These are phyloP conservation scores for Brachystomella parvula DNA, from an alignment of 1,140 invertebrate genomes.

Conservation along the genomic window DNA sequence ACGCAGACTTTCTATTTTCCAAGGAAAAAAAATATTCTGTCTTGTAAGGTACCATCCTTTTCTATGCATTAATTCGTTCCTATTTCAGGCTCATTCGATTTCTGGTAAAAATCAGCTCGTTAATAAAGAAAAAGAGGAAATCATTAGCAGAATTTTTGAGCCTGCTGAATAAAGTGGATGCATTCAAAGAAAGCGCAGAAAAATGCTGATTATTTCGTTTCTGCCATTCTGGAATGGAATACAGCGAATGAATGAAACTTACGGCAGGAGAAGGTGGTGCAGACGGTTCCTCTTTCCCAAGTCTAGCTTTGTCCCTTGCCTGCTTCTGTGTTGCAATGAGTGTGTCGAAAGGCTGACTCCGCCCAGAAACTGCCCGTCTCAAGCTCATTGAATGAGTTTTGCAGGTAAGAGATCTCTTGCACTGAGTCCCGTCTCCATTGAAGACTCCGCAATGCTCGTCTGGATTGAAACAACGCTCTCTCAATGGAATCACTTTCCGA, in stretches of 20 bases:
- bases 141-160: too few relatives aligned
- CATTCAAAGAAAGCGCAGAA: too few relatives aligned
- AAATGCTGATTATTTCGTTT: too few relatives aligned
- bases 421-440: conserved; percentile 58
- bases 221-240: not conserved
- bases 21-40: too few relatives aligned
- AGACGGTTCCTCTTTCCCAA: not conserved
- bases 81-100: too few relatives aligned
- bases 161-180: too few relatives aligned
- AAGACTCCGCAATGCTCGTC: conserved; percentile 73
- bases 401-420: conserved; percentile 72
- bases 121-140: too few relatives aligned
- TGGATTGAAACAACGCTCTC: conserved; percentile 66
- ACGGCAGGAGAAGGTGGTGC: not conserved
- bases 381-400: conserved; percentile 71
- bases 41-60: too few relatives aligned
- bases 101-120: too few relatives aligned
- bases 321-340: conserved; percentile 67
- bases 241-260: not conserved
- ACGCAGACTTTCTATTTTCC: too few relatives aligned
- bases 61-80: too few relatives aligned
- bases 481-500: conserved; percentile 47
- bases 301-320: conserved; percentile 47
- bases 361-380: conserved; percentile 60
- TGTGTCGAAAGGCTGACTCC: conserved; percentile 69